Percentiles rank a stretch among this genome's conserved stretches.
Evolutionary conservation across 2,113 vertebrate genomes (phyloP).

Genomic region (Leuciscus idus): DNA sequence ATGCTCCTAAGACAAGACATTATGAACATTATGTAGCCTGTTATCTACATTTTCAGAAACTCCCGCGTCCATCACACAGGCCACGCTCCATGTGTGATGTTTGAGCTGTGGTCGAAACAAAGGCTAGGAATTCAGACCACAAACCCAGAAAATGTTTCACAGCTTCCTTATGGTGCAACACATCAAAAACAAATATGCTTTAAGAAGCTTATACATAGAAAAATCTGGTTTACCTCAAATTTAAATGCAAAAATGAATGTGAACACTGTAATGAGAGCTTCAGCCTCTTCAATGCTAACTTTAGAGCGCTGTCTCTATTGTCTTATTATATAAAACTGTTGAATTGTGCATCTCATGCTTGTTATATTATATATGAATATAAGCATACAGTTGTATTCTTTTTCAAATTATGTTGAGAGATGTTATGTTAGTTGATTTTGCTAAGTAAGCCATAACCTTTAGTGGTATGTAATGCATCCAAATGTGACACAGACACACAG

Average conservation of each 20-base stretch:
- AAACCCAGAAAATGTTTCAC: neutral
- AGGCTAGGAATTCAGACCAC: neutral
- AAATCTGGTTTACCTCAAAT: neutral
- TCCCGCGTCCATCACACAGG: neutral
- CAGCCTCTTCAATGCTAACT: neutral
- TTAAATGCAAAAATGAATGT: neutral
- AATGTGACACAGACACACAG: conserved; percentile 1
- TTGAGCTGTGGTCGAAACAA: neutral
- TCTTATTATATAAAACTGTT: neutral
- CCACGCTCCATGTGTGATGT: neutral
- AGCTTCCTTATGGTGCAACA: neutral
- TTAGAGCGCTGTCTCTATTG: neutral
- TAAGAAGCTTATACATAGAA: neutral
- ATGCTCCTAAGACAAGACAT: neutral
- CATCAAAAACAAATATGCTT: conserved; percentile 1
- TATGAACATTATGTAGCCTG: neutral
- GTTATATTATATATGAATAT: neutral
- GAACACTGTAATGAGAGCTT: neutral
- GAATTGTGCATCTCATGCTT: neutral
- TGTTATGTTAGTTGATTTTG: neutral
- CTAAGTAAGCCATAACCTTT: neutral
- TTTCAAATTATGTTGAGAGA: neutral
- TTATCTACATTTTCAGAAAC: neutral
- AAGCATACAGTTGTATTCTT: neutral
- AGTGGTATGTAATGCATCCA: neutral